These are phyloP conservation scores for Casuarius casuarius DNA, from an alignment of 2,113 vertebrate genomes.

Conservation along the genomic window DNA sequence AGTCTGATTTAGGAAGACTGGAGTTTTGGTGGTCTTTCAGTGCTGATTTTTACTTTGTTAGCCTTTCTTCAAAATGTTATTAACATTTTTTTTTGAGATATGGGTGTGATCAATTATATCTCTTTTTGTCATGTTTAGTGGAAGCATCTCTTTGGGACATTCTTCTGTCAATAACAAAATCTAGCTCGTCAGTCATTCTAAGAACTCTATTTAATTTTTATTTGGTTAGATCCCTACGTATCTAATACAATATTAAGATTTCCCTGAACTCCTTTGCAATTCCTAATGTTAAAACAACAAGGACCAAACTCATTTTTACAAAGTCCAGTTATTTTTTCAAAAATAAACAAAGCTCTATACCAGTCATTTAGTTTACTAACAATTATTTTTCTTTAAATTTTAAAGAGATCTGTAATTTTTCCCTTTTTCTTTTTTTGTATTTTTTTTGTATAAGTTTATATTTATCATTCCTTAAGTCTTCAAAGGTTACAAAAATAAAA, in stretches of 20 bases:
- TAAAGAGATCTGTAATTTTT: background rate
- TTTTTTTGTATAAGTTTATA: background rate
- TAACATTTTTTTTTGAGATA: conserved; percentile 14
- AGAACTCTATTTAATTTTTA: background rate
- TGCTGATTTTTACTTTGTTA: conserved; percentile 4
- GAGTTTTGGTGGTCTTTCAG: conserved; percentile 3
- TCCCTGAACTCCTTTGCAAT: background rate
- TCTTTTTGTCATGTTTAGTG: background rate
- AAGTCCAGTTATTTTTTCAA: background rate
- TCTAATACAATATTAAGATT: background rate
- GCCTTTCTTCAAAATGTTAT: background rate
- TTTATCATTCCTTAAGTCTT: background rate
- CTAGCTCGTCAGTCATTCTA: background rate
- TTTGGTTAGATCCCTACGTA: background rate
- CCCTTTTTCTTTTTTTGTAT: background rate
- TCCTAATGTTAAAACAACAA: background rate
- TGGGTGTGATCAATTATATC: background rate
- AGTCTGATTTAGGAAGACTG: conserved; percentile 23
- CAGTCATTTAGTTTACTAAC: background rate
- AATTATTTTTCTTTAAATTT: background rate
- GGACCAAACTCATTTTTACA: background rate
- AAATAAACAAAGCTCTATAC: background rate
- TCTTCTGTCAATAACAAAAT: background rate
- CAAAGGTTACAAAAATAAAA: too few species aligned
- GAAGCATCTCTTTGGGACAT: background rate